These are phyloP conservation scores for Diplazon laetatorius DNA, from an alignment of 2,888 invertebrate species.

Conservation along the genomic window DNA sequence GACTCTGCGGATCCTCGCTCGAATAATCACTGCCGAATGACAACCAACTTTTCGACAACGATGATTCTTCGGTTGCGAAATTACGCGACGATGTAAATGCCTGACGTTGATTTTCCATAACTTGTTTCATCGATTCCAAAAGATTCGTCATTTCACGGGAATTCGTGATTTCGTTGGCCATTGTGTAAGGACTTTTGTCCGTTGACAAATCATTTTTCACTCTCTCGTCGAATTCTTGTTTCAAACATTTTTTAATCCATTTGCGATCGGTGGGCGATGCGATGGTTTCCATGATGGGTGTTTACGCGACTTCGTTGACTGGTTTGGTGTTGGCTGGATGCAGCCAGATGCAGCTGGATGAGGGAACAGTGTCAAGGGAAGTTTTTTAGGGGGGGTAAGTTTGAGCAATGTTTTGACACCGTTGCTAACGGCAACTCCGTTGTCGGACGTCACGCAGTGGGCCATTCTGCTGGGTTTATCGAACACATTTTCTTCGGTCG, in stretches of 20 bases:
- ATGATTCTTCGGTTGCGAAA: too few species aligned
- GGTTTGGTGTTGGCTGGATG: too few species aligned
- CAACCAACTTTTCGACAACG: constrained; percentile 64
- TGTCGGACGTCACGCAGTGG: too few species aligned
- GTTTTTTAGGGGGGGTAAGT: background rate
- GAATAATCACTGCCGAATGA: constrained; percentile 76
- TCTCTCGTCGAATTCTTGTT: constrained; percentile 72
- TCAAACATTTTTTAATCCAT: constrained; percentile 76
- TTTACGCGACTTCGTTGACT: background rate
- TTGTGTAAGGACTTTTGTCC: constrained; percentile 34
- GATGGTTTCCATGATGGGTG: constrained; percentile 69
- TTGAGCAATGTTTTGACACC: background rate
- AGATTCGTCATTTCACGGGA: constrained; percentile 64
- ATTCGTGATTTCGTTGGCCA: constrained; percentile 52
- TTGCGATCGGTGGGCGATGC: constrained; percentile 73
- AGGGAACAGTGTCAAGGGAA: background rate
- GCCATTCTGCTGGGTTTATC: too few species aligned
- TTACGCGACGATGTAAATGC: constrained; percentile 44
- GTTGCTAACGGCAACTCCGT: too few species aligned
- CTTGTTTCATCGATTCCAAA: constrained; percentile 69
- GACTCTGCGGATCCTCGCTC: constrained; percentile 78
- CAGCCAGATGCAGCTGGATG: too few species aligned
- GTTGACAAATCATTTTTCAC: constrained; percentile 43
- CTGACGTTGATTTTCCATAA: constrained; percentile 66
- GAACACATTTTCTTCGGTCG: too few species aligned